phyloP scores from a whole-genome alignment of 2,797 vertebrate genomes.

The Arctocebus calabarensis region DNA sequence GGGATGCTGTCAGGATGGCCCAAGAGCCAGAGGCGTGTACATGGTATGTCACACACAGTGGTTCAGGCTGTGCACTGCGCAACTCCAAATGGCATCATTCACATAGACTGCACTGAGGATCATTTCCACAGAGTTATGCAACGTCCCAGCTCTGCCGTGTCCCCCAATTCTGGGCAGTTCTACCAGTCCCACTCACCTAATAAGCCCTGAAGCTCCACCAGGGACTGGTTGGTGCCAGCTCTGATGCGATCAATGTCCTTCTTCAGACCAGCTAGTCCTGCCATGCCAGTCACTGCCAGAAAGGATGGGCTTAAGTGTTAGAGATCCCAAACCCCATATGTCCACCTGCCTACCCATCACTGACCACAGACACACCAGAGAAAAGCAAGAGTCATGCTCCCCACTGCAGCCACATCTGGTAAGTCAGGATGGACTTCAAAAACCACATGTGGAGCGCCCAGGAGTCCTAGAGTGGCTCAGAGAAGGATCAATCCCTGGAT shows the following conservation, averaged over 20 bases:
- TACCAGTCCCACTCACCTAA: conserved; percentile 66
- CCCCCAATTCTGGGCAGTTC: background rate
- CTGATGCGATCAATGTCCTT: conserved; percentile 47
- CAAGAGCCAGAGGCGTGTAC: background rate
- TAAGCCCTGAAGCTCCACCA: conserved; percentile 65
- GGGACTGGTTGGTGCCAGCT: conserved; percentile 60
- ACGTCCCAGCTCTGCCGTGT: rapidly evolving
- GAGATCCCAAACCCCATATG: background rate
- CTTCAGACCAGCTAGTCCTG: conserved; percentile 67
- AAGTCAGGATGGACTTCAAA: background rate
- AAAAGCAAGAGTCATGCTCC: background rate
- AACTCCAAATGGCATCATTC: background rate
- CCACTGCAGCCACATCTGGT: background rate
- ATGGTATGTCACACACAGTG: background rate
- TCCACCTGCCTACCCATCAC: background rate
- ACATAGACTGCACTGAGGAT: background rate
- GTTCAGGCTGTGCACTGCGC: background rate
- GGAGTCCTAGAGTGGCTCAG: background rate
- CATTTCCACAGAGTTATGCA: background rate
- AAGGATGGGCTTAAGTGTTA: background rate
- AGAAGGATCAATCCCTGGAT: background rate
- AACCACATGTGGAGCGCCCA: background rate
- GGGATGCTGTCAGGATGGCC: background rate
- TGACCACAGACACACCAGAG: background rate
- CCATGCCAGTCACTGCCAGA: conserved; percentile 66